These are phyloP conservation scores for Dromaius novaehollandiae DNA, from an alignment of 2,113 vertebrate genomes.

Conservation along the genomic window DNA sequence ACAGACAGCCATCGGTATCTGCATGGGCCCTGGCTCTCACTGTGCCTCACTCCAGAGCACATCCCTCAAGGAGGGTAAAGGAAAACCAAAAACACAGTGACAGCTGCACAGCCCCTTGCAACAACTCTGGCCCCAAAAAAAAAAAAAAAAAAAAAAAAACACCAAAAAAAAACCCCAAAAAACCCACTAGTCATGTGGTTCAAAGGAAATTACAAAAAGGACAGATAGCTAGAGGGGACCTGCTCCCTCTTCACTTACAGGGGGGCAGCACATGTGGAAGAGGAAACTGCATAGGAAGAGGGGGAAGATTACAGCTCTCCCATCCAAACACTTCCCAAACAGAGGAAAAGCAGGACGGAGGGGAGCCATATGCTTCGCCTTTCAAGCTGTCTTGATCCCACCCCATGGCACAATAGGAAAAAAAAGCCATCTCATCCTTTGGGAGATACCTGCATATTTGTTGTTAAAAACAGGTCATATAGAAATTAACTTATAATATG, in stretches of 20 bases:
- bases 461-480: not conserved
- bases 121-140: not conserved
- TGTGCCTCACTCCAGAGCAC: not conserved
- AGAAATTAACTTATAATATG: not conserved
- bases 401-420: not conserved
- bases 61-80: not conserved
- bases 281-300: not conserved
- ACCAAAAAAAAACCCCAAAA: no score
- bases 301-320: not conserved
- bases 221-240: not conserved
- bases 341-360: not conserved
- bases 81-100: not conserved
- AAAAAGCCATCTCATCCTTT: not conserved
- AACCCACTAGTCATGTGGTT: not conserved
- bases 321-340: not conserved
- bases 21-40: not conserved
- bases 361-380: not conserved
- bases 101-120: not conserved
- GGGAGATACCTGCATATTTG: not conserved
- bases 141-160: no score
- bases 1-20: not conserved
- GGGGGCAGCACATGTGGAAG: not conserved
- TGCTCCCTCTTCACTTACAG: not conserved
- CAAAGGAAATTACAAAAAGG: not conserved
- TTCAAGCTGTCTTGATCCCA: not conserved